Base-by-base conservation (phyloP, 2,888 invertebrate species). In the Ligdia adustata region DNA sequence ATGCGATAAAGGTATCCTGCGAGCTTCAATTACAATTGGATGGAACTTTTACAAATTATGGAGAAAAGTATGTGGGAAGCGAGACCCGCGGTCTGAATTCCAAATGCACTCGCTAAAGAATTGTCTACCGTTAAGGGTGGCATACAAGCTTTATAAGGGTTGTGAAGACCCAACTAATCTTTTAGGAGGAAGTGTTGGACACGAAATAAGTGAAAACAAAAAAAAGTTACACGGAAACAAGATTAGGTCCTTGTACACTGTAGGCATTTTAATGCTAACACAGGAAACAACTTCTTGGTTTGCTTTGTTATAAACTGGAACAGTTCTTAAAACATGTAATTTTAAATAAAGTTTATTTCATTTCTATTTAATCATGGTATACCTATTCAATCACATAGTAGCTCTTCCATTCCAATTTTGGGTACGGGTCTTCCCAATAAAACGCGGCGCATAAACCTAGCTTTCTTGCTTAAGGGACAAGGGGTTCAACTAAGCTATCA, bases 11-110 rank as follows among this genome's bases (percentile, higher is more conserved):
- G 9, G 9, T 26, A 22, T 1, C 14, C 7, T n/a, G 7, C 22
- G 14, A 24, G 24, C 24, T 24, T 35, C 15, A 9, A 15, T 6
- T 9, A n/a, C 1, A 20, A 20, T 5, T 9, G 14, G 16, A 35
- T 11, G 9, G 12, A n/a, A 24, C 4, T 16, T 38, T 26, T 18
- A 15, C 9, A 34, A 29, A 24, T 26, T 11, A 46, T 28, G 24
- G 14, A 24, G 31, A 14, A 39, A 43, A 34, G 29, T 22, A 42
- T 37, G 47, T 49, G 18, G 39, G 46, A 20, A 31, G 14, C 9
- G 6, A 9, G 9, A 22, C 39, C 24, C 22, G 29, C 16, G 40
- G 35, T 13, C 22, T 40, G 40, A 47, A 47, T 47, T n/a, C 26
- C 26, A 26, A 46, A 47, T 41, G 28, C 33, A 33, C 31, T 31